Evolutionary conservation across 2,113 vertebrate genomes (phyloP).

Genomic region (Platycercus adscitus): DNA sequence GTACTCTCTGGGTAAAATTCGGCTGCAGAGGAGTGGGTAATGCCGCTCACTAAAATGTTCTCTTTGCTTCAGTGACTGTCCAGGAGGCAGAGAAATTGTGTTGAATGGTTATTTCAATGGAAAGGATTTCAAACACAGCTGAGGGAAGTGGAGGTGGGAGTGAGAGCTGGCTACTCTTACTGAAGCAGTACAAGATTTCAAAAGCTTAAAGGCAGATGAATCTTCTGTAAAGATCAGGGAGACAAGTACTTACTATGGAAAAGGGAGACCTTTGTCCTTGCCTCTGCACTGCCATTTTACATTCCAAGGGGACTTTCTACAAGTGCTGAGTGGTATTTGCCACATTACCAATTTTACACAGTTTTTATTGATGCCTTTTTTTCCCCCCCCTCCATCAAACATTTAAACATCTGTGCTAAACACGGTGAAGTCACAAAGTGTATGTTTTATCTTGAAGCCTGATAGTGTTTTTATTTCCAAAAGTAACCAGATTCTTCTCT

Average conservation of each 20-base stretch:
- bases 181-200: background rate
- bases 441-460: background rate
- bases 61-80: background rate
- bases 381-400: rapidly evolving
- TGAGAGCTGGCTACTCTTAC: background rate
- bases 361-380: background rate
- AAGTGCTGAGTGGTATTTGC: background rate
- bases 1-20: background rate
- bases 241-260: background rate
- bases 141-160: background rate
- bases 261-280: background rate
- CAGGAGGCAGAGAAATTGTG: background rate
- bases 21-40: background rate
- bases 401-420: background rate
- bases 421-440: background rate
- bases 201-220: background rate
- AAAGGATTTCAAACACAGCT: background rate
- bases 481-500: background rate
- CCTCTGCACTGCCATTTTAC: background rate
- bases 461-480: background rate
- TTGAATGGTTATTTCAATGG: background rate
- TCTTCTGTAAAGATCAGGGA: background rate
- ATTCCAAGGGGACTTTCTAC: background rate
- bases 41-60: background rate
- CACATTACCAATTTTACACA: background rate